phyloP scores from a whole-genome alignment of 2,113 vertebrate species.

The Pyrgilauda ruficollis region DNA sequence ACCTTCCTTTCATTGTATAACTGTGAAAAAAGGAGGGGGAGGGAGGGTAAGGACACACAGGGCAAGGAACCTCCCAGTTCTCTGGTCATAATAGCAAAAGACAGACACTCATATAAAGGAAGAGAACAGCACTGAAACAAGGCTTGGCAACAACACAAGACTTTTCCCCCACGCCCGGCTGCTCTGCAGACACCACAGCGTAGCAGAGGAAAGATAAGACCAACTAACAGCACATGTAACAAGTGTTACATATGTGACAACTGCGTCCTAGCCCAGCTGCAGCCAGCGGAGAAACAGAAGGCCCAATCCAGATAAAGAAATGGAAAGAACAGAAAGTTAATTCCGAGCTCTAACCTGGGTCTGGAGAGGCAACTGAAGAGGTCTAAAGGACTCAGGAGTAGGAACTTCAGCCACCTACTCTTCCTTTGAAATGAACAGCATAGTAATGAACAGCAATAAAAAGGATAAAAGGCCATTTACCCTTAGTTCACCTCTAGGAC shows the following conservation, averaged over 20 bases:
- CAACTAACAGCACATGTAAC: neutral
- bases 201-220: neutral
- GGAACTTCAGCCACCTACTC: neutral
- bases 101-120: neutral
- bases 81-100: neutral
- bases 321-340: neutral
- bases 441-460: neutral
- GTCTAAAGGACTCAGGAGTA: neutral
- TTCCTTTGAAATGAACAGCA: neutral
- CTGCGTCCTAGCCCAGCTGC: neutral
- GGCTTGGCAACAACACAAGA: neutral
- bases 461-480: neutral
- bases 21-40: neutral
- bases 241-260: neutral
- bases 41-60: rapidly evolving
- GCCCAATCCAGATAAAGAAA: neutral
- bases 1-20: neutral
- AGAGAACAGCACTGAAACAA: neutral
- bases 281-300: neutral
- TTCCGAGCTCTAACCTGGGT: neutral
- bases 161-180: no score
- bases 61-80: neutral
- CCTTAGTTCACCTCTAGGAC: neutral
- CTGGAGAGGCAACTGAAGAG: neutral
- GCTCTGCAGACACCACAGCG: neutral